Evolutionary conservation across 2,113 vertebrate genomes (phyloP).

Genomic region (Galeopterus variegatus): DNA sequence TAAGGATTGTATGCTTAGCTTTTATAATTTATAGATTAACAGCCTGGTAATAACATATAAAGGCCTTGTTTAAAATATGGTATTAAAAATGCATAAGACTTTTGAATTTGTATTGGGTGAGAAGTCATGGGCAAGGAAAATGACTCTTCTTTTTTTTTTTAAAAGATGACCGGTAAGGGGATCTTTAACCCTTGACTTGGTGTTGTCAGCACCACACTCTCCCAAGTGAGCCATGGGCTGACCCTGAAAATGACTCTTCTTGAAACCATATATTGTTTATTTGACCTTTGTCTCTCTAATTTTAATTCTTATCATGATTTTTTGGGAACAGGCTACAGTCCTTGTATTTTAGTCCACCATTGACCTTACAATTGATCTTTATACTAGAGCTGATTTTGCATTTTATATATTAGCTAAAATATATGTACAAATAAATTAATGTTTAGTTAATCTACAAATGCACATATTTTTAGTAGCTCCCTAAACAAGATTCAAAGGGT

Average conservation of each 20-base stretch:
- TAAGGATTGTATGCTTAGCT: background rate
- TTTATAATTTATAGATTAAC: background rate
- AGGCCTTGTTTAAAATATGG: background rate
- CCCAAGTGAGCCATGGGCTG: too few relatives aligned
- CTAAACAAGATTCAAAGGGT: background rate
- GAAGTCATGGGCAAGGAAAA: background rate
- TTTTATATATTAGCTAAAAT: background rate
- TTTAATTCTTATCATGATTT: background rate
- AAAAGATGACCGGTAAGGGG: too few relatives aligned
- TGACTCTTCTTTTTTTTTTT: background rate
- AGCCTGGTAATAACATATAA: background rate
- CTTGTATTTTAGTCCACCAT: background rate
- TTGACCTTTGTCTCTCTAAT: background rate
- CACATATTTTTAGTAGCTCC: background rate
- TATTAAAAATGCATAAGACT: background rate
- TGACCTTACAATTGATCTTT: background rate
- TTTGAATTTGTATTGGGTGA: background rate
- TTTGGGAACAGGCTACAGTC: background rate
- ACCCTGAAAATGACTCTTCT: background rate
- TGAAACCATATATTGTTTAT: background rate
- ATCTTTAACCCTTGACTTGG: too few relatives aligned
- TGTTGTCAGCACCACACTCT: too few relatives aligned
- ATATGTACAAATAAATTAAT: background rate
- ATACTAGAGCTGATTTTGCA: background rate
- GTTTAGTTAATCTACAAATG: background rate